A percentile compares a stretch with the other conserved stretches of the same genome.
Evolutionary conservation across 1,140 invertebrate genomes (phyloP).

Genomic region (Caenorhabditis briggsae): DNA sequence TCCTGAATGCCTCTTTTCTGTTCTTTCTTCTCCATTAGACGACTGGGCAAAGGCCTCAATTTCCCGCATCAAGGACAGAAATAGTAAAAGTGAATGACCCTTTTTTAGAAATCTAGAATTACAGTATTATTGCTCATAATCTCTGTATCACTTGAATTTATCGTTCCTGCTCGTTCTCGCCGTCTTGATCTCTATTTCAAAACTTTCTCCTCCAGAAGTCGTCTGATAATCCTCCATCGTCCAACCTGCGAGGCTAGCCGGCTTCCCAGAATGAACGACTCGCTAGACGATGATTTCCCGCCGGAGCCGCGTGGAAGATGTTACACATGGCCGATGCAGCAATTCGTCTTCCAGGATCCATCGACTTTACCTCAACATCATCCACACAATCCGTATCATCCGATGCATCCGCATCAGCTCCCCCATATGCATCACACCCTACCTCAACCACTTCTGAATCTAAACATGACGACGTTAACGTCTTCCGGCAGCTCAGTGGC

Average conservation of each 20-base stretch:
- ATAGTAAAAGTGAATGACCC: no score
- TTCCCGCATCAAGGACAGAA: constrained; percentile 11
- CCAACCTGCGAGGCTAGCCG: background rate
- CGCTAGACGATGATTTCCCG: constrained; percentile 67
- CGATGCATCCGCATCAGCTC: constrained; percentile 24
- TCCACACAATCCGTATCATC: constrained; percentile 38
- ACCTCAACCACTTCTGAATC: constrained; percentile 39
- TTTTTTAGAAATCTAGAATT: no score
- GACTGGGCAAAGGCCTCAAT: background rate
- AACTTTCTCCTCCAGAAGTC: constrained; percentile 24
- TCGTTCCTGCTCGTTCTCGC: background rate
- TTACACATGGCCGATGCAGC: constrained; percentile 73
- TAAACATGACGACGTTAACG: constrained; percentile 37
- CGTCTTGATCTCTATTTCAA: background rate
- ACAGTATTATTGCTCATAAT: background rate
- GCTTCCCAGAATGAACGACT: constrained; percentile 30
- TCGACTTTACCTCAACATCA: background rate
- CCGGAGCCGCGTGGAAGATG: constrained; percentile 72
- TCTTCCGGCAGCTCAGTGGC: constrained; percentile 43
- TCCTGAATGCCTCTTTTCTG: background rate
- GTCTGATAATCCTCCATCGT: background rate
- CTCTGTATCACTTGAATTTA: background rate
- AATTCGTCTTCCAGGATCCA: constrained; percentile 51
- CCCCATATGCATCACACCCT: background rate
- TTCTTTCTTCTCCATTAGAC: no score